Conservation (phyloP, 1,140 invertebrate species). For the Phthorimaea operculella region DNA sequence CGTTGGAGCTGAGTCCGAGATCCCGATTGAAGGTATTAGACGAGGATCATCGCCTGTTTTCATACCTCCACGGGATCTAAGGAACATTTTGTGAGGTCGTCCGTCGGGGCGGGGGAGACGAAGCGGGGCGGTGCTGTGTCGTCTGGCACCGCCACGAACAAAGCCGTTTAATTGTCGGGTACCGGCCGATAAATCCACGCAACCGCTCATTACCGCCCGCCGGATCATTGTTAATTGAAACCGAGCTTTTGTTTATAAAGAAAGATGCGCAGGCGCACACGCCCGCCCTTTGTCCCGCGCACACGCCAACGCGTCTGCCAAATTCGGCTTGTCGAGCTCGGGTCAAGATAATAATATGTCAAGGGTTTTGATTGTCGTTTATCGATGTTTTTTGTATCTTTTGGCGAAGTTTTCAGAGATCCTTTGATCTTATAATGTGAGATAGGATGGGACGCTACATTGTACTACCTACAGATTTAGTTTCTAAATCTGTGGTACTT, state of each 20-base stretch:
- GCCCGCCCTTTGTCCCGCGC: not conserved
- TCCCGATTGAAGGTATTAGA: no score
- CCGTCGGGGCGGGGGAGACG: conserved; percentile 22
- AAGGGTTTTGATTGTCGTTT: no score
- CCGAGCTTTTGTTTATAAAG: conserved; percentile 24
- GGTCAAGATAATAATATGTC: no score
- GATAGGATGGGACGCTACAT: no score
- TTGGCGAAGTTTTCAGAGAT: no score
- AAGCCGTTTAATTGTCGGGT: conserved; percentile 57
- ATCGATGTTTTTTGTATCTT: no score
- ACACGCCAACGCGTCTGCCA: conserved; percentile 3
- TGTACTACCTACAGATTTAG: no score
- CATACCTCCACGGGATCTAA: conserved; percentile 24
- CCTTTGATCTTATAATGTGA: no score
- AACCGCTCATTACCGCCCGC: conserved; percentile 54
- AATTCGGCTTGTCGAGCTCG: not conserved
- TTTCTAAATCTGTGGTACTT: no score
- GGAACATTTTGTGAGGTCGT: conserved; percentile 34
- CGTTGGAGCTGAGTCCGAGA: no score
- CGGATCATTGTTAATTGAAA: conserved; percentile 59
- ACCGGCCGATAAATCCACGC: conserved; percentile 45
- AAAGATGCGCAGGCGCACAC: not conserved
- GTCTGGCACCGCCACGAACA: conserved; percentile 35
- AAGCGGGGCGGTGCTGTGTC: not conserved
- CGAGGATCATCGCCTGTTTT: conserved; percentile 9